Percentiles rank a stretch among this genome's conserved stretches.
Conservation (phyloP, 2,888 invertebrate species). For the Caenorhabditis becei region DNA sequence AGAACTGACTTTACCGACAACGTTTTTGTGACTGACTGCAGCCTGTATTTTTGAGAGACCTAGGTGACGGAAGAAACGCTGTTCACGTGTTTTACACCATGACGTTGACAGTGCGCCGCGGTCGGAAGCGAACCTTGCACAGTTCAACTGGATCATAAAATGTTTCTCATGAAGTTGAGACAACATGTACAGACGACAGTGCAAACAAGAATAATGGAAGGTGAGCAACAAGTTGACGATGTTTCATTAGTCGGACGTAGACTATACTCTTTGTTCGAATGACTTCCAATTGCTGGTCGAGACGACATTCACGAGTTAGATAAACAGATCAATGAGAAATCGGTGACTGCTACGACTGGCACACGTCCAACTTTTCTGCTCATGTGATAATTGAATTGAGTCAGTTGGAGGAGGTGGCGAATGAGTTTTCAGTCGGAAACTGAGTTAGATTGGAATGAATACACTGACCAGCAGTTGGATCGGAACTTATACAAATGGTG, state of each 20-base stretch:
- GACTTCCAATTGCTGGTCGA: background rate
- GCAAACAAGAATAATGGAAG: background rate
- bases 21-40: conserved; percentile 41
- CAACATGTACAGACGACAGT: background rate
- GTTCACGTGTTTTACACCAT: conserved; percentile 51
- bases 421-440: too few relatives aligned
- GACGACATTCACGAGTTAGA: background rate
- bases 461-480: background rate
- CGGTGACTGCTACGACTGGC: background rate
- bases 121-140: conserved; percentile 39
- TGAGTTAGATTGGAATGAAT: background rate
- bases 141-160: conserved; percentile 43
- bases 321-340: conserved; percentile 29
- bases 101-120: conserved; percentile 54
- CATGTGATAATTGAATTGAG: conserved; percentile 7
- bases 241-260: conserved; percentile 8
- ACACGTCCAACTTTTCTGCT: conserved; percentile 4
- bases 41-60: conserved; percentile 55
- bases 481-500: background rate
- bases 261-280: conserved; percentile 7
- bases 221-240: conserved; percentile 1
- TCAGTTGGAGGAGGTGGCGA: too few relatives aligned
- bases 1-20: conserved; percentile 19
- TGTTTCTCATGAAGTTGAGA: conserved; percentile 6
- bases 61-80: conserved; percentile 34